Base-by-base conservation (phyloP, 2,888 invertebrate species). In the Tetropium fuscum region DNA sequence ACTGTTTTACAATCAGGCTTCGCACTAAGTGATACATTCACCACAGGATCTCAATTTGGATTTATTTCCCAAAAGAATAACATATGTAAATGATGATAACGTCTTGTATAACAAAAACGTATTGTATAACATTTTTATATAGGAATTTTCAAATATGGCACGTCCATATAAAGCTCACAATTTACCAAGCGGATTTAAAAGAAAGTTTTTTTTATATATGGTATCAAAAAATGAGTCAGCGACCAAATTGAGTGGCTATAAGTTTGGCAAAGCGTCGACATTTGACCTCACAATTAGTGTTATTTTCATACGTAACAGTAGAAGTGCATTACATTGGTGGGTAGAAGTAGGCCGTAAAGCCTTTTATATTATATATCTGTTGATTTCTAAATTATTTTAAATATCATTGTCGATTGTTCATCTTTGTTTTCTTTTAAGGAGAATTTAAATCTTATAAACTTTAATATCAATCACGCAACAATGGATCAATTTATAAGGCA, bases 261-360 rank as follows among this genome's bases (percentile, higher is more conserved):
- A 58, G 58, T 64, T 64, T 40, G 63, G 59, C 55, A 58, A 58
- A 53, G 56, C 51, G 60, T 36, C 59, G 63, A 67, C 67, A 60
- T 63, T 63, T 67, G 67, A 65, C 67, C 67, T 59, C 63, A 49
- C 61, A 67, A 67, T 67, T 67, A 66, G 60, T 61, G 60, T 59
- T 60, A 55, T 58, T 62, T 63, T 59, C 47, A 16, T 48, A 45
- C 44, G 53, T 36, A 51, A 38, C 47, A 57, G 34, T 45, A 49
- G 48, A 51, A 51, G 51, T 51, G 38, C 51, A 38, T 38, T 38
- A 40, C 27, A 13, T 25, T 40, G 13, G 51, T 51, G 51, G 51
- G 51, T 51, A n/a, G 15, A 45, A 27, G 45, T 45, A 27, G 45
- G 45, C 27, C 45, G 27, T 2, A 27, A 25, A 4, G 30, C 16